Evolutionary conservation across 2,113 vertebrate genomes (phyloP).

Genomic region (Taxidea taxus): DNA sequence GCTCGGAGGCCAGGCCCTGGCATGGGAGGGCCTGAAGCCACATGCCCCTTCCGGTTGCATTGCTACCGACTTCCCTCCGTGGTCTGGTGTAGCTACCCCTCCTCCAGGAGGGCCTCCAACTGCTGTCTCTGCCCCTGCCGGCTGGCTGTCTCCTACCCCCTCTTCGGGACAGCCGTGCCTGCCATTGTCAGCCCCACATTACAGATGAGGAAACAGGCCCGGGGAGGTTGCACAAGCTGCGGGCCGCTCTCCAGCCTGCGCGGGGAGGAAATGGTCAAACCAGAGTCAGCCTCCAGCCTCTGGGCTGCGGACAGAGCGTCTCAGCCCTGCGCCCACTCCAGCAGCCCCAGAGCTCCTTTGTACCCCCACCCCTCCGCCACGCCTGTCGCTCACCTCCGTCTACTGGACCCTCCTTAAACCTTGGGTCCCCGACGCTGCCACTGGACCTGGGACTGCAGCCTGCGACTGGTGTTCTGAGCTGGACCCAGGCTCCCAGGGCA

Average conservation of each 20-base stretch:
- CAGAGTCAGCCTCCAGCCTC: neutral
- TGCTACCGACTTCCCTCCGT: neutral
- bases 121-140: neutral
- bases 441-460: neutral
- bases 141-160: neutral
- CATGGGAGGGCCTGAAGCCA: neutral
- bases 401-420: too few species aligned
- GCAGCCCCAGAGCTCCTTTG: neutral
- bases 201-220: neutral
- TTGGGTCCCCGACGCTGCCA: too few species aligned
- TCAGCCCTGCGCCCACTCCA: neutral
- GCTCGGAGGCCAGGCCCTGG: neutral
- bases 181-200: too few species aligned
- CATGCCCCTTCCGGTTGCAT: rapidly evolving
- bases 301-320: rapidly evolving
- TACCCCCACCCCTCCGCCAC: rapidly evolving
- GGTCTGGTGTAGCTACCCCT: neutral
- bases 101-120: rapidly evolving
- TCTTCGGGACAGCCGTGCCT: neutral
- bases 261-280: neutral
- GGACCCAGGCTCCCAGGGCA: neutral
- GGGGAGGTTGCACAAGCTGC: neutral
- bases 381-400: neutral
- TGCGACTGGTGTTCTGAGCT: neutral
- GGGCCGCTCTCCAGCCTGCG: neutral